These are phyloP conservation scores for Sphaeramia orbicularis DNA, from an alignment of 2,797 vertebrate genomes.

Conservation along the genomic window DNA sequence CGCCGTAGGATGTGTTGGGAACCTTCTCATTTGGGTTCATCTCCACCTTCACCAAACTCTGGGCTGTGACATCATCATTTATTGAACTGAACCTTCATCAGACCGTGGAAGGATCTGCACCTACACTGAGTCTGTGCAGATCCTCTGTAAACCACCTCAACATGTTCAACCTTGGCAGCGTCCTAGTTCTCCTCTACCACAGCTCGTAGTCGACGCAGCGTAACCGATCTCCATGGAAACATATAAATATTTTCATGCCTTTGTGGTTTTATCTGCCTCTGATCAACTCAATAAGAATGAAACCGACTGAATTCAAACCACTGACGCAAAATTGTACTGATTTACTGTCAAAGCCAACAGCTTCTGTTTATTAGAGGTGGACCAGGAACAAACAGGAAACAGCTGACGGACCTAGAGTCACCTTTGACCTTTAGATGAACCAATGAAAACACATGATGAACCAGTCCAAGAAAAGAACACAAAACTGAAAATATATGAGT, in stretches of 20 bases:
- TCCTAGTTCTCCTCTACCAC: constrained; percentile 32
- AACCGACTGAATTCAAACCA: not conserved
- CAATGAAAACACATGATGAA: constrained; percentile 22
- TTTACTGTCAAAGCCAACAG: not conserved
- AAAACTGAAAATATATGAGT: not conserved
- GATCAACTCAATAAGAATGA: not conserved
- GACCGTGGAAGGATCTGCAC: no score
- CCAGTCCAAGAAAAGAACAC: not conserved
- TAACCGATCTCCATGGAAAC: constrained; percentile 23
- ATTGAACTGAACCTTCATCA: no score
- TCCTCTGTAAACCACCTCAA: constrained; percentile 19
- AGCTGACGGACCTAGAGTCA: constrained; percentile 43
- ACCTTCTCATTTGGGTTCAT: no score
- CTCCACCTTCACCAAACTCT: no score
- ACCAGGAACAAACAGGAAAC: constrained; percentile 64
- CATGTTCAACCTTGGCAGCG: constrained; percentile 31
- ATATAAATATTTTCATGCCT: constrained; percentile 7
- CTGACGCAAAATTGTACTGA: not conserved
- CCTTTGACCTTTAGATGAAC: constrained; percentile 28
- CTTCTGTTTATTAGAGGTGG: not conserved
- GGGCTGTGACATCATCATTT: no score
- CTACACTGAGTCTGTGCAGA: not conserved
- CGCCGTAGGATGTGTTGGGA: no score
- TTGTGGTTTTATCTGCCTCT: constrained; percentile 5
- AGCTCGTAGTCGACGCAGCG: constrained; percentile 3